Conservation (phyloP, 2,888 invertebrate species). For the Anagyrus pseudococci region DNA sequence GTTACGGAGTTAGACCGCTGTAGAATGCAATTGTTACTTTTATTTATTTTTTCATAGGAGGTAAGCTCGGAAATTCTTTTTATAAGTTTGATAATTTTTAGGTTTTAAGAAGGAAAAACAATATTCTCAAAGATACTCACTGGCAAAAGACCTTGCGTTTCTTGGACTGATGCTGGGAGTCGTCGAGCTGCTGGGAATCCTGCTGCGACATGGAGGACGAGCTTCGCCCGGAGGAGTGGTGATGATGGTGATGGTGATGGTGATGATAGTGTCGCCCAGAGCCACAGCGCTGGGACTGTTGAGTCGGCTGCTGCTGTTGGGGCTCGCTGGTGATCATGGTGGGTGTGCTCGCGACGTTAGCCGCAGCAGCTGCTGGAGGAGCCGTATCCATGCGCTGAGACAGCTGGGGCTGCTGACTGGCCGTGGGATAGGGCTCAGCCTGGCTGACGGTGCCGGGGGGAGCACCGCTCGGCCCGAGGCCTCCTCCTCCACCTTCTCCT, state of each 20-base stretch:
- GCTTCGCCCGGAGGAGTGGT: constrained; percentile 39
- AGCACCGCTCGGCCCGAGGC: constrained; percentile 11
- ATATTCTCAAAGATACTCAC: constrained; percentile 57
- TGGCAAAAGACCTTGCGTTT: constrained; percentile 64
- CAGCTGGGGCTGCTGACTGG: too few species aligned
- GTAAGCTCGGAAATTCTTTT: too few species aligned
- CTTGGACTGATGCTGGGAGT: constrained; percentile 50
- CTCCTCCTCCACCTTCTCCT: not conserved
- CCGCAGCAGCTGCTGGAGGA: not conserved
- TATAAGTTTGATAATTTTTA: too few species aligned
- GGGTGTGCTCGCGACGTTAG: not conserved
- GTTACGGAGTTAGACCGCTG: too few species aligned
- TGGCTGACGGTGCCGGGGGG: not conserved
- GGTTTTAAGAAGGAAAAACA: not conserved
- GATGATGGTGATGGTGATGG: constrained; percentile 42
- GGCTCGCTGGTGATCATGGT: not conserved
- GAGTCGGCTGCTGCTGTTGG: not conserved
- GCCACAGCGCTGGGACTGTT: constrained; percentile 39
- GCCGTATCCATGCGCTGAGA: constrained; percentile 7
- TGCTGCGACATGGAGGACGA: constrained; percentile 34
- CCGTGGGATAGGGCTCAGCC: not conserved
- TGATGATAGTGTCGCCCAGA: constrained; percentile 48
- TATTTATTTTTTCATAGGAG: too few species aligned
- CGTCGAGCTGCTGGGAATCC: constrained; percentile 39
- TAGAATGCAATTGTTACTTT: too few species aligned